Base-by-base conservation (phyloP, 2,888 invertebrate species). In the Acronicta aceris region DNA sequence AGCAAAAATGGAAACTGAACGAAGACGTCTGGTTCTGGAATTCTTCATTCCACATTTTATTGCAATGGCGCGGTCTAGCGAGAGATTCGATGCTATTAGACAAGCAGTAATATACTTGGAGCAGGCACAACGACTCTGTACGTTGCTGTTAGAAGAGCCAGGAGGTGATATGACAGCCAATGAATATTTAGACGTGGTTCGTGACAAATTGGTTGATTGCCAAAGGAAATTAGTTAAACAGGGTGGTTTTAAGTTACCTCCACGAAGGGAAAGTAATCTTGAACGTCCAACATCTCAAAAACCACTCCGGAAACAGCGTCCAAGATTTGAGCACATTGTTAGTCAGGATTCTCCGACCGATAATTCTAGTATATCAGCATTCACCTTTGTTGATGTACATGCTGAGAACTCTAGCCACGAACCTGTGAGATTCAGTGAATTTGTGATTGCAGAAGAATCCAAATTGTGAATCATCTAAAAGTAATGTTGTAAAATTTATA, bases 21-120 rank as follows among this genome's bases (percentile, higher is more conserved):
- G 97, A 51, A 93, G 96, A 48, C 94, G 96, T n/a, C 87, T 95
- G 56, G 91, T 97, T 1, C 86, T 97, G 0, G 96, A 96, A 81
- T 96, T 97, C 79, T 97, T 98, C 76, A 96, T 97, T 50, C 93
- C 96, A 16, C 97, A 97, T 79, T 96, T 97, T 76, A 95, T 97
- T 38, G 95, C 95, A 53, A 97, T 97, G 95, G 96, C 97, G 0
- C 95, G 96, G 54, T 95, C 95, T 50, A 96, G 96, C 67, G 95
- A 95, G 15, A 95, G 95, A 65, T 96, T 96, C 65, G 95, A 95
- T 12, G 95, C 96, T 0, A 89, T 94, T 17, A 91, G 95, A 59
- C 96, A 97, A 79, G 96, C 96, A 8, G 89, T 95, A 1, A 95
- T 96, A 61, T 97, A 97, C 79, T 89, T 97, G 41, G 95, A 96